Evolutionary conservation across 1,140 invertebrate species (phyloP).

Genomic region (Saccostrea echinata): DNA sequence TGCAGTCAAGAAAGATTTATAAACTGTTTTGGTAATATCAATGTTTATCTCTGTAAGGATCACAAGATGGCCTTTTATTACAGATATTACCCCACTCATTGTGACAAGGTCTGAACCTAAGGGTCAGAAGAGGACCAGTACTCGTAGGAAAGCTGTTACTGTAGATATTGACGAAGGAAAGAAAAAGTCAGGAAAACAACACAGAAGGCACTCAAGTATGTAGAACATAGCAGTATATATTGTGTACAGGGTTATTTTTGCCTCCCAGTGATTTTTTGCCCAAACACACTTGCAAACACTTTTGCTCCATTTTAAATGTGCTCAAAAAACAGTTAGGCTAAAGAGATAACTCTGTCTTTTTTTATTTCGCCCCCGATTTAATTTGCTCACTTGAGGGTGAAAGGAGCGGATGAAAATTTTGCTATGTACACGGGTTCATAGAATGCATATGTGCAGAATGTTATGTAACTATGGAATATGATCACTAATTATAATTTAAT

Average conservation of each 20-base stretch:
- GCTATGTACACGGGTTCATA: neutral
- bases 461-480: neutral
- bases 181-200: neutral
- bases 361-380: neutral
- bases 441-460: neutral
- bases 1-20: no score
- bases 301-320: neutral
- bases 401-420: no score
- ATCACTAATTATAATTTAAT: neutral
- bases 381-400: no score
- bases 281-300: no score
- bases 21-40: no score
- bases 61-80: neutral
- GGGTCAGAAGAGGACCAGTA: neutral
- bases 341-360: neutral
- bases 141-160: conserved; percentile 5
- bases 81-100: conserved; percentile 10
- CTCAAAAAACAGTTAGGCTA: neutral
- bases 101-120: neutral
- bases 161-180: neutral
- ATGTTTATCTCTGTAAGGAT: no score
- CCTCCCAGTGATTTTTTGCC: no score
- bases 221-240: neutral
- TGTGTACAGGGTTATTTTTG: no score
- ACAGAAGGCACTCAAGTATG: neutral